Base-by-base conservation (phyloP, 2,797 vertebrate genomes). In the Artibeus jamaicensis region DNA sequence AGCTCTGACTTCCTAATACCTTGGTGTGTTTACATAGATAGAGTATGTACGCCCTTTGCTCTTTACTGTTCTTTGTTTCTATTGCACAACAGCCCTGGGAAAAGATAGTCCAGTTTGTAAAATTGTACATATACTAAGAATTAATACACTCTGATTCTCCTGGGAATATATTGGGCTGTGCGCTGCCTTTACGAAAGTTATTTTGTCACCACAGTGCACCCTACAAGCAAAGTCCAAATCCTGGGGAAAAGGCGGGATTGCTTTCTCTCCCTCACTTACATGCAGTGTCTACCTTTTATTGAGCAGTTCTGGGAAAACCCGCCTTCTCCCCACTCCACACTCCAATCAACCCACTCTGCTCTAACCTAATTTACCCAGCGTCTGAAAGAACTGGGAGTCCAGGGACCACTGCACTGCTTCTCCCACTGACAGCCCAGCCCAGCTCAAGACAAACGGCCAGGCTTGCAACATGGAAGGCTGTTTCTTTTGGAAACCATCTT, bases 401-500 rank as follows among this genome's bases (percentile, higher is more conserved):
- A 14, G 14, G 24, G 94, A 24, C 42, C 21, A 3, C 14, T 22
- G 15, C 0, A 0, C 37, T 34, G 5, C 15, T 62, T 57, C 67
- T 78, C 44, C 34, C 32, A 16, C 18, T 55, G 7, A 78, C 65
- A 88, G 84, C n/a, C 86, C 34, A 48, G 68, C 14, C 70, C 68
- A 44, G n/a, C 53, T 70, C 42, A 50, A 11, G 34, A 39, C 39
- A 67, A 82, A 39, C 15, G 3, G n/a, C 11, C 46, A 29, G 14
- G 74, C 8, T 22, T 34, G 59, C 21, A 76, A 92, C 42, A 37
- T 1, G n/a, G 21, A 7, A 78, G 44, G 18, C 6, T 44, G 48
- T 79, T 93, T 92, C 65, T 95, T 94, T 86, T 91, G 57, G 39
- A 97, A 84, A 46, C 11, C 19, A 5, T 48, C 67, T 76, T 83